phyloP scores from a whole-genome alignment of 1,140 invertebrate species.

The Aphidius gifuensis region DNA sequence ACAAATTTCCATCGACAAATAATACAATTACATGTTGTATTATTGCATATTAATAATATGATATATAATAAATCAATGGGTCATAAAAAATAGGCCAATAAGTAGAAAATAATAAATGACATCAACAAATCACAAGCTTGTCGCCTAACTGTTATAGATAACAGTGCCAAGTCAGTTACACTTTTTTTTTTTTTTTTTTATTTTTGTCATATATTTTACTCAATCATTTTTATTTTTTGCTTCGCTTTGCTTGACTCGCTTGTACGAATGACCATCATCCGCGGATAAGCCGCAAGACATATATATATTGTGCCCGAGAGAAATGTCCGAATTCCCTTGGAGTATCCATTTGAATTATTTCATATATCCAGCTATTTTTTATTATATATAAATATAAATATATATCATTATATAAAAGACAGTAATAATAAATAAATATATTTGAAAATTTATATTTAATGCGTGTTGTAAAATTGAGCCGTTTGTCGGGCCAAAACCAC shows the following conservation, averaged over 20 bases:
- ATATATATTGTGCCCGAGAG: constrained; percentile 25
- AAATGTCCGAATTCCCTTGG: constrained; percentile 18
- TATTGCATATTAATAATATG: too few relatives aligned
- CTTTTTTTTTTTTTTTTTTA: constrained; percentile 25
- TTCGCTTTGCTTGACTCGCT: constrained; percentile 24
- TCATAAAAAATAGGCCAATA: too few relatives aligned
- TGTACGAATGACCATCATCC: constrained; percentile 31
- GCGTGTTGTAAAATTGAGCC: constrained; percentile 34
- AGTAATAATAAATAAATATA: not conserved
- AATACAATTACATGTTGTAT: too few relatives aligned
- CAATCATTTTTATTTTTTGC: constrained; percentile 18
- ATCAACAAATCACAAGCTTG: constrained; percentile 20
- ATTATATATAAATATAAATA: constrained; percentile 25
- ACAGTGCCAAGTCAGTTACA: constrained; percentile 3
- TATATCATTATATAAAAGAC: not conserved
- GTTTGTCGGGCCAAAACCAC: constrained; percentile 49
- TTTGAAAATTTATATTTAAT: too few relatives aligned
- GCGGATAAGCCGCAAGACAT: constrained; percentile 28
- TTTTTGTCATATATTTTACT: constrained; percentile 17
- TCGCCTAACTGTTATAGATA: constrained; percentile 33
- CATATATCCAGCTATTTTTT: constrained; percentile 33
- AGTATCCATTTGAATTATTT: constrained; percentile 36
- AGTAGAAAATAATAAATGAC: constrained; percentile 9
- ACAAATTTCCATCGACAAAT: too few relatives aligned
- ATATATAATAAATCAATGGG: too few relatives aligned